Percentiles rank a stretch among this genome's conserved stretches.
These are phyloP conservation scores for Pristionchus exspectatus DNA, from an alignment of 2,888 invertebrate genomes.

Conservation along the genomic window DNA sequence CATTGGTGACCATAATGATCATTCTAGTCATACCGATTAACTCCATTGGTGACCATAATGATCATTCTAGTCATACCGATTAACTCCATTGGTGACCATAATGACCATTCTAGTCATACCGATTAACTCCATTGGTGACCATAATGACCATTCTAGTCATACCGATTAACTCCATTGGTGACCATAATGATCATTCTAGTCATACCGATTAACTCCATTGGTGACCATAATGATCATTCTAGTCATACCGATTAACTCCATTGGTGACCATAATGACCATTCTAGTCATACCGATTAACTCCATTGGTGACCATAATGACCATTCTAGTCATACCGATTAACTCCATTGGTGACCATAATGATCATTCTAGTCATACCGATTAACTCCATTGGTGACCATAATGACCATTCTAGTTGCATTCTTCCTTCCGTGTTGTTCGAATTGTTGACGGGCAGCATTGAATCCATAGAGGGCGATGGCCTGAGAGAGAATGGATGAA, in stretches of 20 bases:
- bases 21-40: no score
- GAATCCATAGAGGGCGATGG: constrained; percentile 76
- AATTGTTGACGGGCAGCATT: constrained; percentile 77
- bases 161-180: constrained; percentile 72
- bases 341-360: no score
- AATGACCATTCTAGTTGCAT: constrained; percentile 73
- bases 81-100: no score
- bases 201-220: constrained; percentile 69
- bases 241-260: constrained; percentile 68
- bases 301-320: no score
- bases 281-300: constrained; percentile 63
- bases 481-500: constrained; percentile 47
- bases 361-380: no score
- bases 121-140: constrained; percentile 75
- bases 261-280: no score
- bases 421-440: constrained; percentile 73
- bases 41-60: constrained; percentile 75
- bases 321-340: constrained; percentile 60
- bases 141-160: no score
- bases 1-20: constrained; percentile 75
- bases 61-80: constrained; percentile 69
- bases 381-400: constrained; percentile 76
- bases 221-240: no score
- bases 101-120: no score
- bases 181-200: no score